These are phyloP conservation scores for Matsumyia berberina DNA, from an alignment of 2,888 invertebrate species.

Conservation along the genomic window DNA sequence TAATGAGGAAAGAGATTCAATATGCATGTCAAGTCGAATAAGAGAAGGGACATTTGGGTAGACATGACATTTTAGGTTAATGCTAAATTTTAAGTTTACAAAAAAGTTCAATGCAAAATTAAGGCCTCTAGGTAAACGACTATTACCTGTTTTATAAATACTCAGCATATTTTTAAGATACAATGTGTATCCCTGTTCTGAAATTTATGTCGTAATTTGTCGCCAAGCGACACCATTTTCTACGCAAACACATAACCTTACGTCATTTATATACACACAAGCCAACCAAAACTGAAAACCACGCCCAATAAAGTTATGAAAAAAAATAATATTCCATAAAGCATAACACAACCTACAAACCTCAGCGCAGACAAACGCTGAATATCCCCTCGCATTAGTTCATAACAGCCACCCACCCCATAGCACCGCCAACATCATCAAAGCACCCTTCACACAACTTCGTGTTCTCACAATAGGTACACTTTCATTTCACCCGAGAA, in stretches of 20 bases:
- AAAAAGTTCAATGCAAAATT: too few relatives aligned
- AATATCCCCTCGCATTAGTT: conserved; percentile 56
- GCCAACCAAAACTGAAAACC: conserved; percentile 45
- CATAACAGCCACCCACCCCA: conserved; percentile 56
- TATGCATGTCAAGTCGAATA: conserved; percentile 45
- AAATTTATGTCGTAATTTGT: too few relatives aligned
- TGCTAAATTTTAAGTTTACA: too few relatives aligned
- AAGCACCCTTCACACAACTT: conserved; percentile 45
- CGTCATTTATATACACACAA: not conserved
- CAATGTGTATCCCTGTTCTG: too few relatives aligned
- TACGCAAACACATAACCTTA: not conserved
- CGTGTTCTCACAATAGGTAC: conserved; percentile 42
- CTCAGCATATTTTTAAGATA: too few relatives aligned
- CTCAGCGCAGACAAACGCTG: conserved; percentile 52
- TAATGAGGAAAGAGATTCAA: conserved; percentile 61
- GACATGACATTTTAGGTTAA: too few relatives aligned
- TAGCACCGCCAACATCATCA: not conserved
- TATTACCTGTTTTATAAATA: too few relatives aligned
- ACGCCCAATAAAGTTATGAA: conserved; percentile 72
- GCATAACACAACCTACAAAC: conserved; percentile 53
- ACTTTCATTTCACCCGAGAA: conserved; percentile 64
- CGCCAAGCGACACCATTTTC: conserved; percentile 17
- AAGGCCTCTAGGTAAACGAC: not conserved
- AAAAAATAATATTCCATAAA: conserved; percentile 73
- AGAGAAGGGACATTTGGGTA: not conserved